phyloP scores from a whole-genome alignment of 1,140 invertebrate genomes.

The Halictus rubicundus region DNA sequence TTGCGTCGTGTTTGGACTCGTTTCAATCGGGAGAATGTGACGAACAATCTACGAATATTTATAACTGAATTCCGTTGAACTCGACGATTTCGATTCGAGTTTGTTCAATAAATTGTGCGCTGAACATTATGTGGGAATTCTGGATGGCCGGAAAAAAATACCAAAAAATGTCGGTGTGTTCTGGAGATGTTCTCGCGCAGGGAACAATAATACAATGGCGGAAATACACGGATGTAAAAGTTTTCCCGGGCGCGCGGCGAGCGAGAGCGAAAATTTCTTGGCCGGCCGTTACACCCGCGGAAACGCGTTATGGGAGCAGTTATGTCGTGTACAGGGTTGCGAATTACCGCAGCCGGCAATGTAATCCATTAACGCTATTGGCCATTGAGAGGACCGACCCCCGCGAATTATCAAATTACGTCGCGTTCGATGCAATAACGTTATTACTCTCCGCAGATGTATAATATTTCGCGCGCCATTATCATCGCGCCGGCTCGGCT shows the following conservation, averaged over 20 bases:
- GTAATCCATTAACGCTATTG: constrained; percentile 59
- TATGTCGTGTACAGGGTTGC: not conserved
- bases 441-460: constrained; percentile 50
- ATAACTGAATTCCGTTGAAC: no score
- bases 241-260: not conserved
- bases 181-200: no score
- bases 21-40: no score
- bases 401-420: constrained; percentile 59
- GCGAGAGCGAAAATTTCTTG: not conserved
- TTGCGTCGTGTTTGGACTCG: no score
- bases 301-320: not conserved
- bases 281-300: not conserved
- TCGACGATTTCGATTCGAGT: no score
- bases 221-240: not conserved
- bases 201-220: no score
- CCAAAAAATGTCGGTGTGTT: no score
- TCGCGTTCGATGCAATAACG: constrained; percentile 46
- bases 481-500: constrained; percentile 18
- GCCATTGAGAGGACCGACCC: constrained; percentile 30
- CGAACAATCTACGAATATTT: no score
- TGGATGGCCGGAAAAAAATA: no score
- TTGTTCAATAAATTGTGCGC: no score
- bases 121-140: no score
- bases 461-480: not conserved
- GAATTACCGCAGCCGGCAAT: constrained; percentile 39